Evolutionary conservation across 2,888 invertebrate genomes (phyloP).

Genomic region (Pandemis corylana): DNA sequence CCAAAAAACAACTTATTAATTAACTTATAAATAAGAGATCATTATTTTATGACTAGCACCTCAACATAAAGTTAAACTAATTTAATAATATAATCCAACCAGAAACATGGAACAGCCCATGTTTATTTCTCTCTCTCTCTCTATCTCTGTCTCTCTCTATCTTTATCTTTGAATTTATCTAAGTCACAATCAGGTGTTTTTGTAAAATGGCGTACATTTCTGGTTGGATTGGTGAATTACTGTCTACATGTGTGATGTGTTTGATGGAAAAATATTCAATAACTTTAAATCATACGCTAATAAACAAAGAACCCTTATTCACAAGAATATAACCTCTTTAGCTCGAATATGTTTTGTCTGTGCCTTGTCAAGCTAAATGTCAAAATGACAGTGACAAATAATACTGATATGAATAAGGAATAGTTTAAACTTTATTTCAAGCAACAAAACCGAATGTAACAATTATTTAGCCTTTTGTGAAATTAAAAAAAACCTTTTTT

Average conservation of each 20-base stretch:
- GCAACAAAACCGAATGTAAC: background rate
- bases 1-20: slow-evolving; percentile 2
- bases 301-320: background rate
- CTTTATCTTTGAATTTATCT: too few species aligned
- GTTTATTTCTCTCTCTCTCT: background rate
- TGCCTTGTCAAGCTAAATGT: background rate
- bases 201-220: background rate
- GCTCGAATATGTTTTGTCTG: background rate
- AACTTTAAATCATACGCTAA: background rate
- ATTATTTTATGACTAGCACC: slow-evolving; percentile 42
- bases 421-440: background rate
- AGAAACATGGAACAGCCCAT: background rate
- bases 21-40: slow-evolving; percentile 37
- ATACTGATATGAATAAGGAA: background rate
- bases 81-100: slow-evolving; percentile 7
- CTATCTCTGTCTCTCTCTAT: too few species aligned
- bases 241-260: slow-evolving; percentile 14
- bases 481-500: background rate
- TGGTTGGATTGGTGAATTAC: background rate
- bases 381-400: background rate
- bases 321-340: background rate
- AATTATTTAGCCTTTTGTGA: background rate
- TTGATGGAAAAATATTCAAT: background rate
- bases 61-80: slow-evolving; percentile 35
- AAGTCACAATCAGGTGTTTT: too few species aligned